phyloP scores from a whole-genome alignment of 2,113 vertebrate species.

The Pituophis catenifer region DNA sequence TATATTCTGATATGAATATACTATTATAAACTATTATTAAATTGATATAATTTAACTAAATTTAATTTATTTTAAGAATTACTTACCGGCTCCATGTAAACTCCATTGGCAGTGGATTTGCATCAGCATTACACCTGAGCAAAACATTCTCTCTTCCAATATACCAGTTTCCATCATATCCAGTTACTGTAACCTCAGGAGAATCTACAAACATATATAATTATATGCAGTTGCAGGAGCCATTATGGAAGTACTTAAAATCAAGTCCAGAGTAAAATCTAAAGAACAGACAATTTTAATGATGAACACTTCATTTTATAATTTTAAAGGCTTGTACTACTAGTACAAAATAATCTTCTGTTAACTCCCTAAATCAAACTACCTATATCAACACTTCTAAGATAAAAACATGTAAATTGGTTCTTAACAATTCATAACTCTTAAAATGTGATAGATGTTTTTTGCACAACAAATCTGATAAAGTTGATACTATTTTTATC shows the following conservation, averaged over 20 bases:
- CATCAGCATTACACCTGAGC: conserved; percentile 87
- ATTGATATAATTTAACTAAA: background rate
- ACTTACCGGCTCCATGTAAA: conserved; percentile 89
- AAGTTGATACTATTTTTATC: background rate
- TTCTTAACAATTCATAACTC: background rate
- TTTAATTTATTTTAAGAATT: conserved; percentile 11
- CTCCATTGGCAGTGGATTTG: conserved; percentile 85
- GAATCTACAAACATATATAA: conserved; percentile 77
- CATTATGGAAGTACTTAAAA: background rate
- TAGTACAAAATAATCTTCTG: background rate
- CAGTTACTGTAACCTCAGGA: conserved; percentile 83
- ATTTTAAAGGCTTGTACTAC: background rate
- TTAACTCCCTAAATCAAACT: background rate
- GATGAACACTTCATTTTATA: background rate
- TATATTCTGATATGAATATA: background rate
- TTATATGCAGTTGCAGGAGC: background rate
- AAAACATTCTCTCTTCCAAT: conserved; percentile 86
- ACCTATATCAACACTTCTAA: background rate
- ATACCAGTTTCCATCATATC: conserved; percentile 86
- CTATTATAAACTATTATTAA: background rate
- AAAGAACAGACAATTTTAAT: background rate
- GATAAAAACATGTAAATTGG: background rate
- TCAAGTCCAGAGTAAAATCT: background rate
- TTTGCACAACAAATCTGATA: background rate
- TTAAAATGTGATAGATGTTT: background rate